A percentile compares a stretch with the other conserved stretches of the same genome.
Conservation (phyloP, 2,888 invertebrate species). For the Oxycera nigricornis region DNA sequence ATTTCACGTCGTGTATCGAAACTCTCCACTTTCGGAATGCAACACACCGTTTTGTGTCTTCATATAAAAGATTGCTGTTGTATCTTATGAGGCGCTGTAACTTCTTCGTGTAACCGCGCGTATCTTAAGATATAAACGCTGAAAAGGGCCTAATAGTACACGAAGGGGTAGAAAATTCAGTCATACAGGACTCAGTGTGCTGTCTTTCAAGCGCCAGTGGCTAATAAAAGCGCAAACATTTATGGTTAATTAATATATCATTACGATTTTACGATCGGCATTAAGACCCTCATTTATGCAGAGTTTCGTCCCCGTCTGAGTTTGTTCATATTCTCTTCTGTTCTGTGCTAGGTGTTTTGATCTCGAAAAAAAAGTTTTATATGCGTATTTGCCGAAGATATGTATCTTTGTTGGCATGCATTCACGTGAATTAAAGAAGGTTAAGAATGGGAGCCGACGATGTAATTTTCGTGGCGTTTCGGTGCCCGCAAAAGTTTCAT, state of each 20-base stretch:
- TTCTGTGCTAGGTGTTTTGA: no score
- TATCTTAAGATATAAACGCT: neutral
- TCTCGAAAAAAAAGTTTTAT: no score
- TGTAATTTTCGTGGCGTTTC: no score
- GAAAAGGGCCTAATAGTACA: neutral
- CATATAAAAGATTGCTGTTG: neutral
- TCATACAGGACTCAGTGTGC: neutral
- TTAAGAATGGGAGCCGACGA: no score
- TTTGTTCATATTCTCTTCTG: no score
- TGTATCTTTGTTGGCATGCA: no score
- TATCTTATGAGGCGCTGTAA: conserved; percentile 10
- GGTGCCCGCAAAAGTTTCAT: no score
- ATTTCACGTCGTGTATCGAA: neutral
- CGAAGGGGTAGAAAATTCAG: neutral
- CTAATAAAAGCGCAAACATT: conserved; percentile 22
- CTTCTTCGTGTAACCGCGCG: neutral
- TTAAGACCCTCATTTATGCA: conserved; percentile 12
- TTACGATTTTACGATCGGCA: conserved; percentile 17
- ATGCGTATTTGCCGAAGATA: no score
- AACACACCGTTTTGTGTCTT: neutral
- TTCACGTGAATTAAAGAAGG: no score
- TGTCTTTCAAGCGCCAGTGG: neutral
- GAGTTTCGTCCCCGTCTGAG: neutral
- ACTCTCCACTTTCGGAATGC: neutral
- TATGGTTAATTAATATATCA: conserved; percentile 35